Evolutionary conservation across 2,113 vertebrate species (phyloP), one percentile per base, ranked within the genome.

Genomic region (Pachypanchax playfairii): DNA sequence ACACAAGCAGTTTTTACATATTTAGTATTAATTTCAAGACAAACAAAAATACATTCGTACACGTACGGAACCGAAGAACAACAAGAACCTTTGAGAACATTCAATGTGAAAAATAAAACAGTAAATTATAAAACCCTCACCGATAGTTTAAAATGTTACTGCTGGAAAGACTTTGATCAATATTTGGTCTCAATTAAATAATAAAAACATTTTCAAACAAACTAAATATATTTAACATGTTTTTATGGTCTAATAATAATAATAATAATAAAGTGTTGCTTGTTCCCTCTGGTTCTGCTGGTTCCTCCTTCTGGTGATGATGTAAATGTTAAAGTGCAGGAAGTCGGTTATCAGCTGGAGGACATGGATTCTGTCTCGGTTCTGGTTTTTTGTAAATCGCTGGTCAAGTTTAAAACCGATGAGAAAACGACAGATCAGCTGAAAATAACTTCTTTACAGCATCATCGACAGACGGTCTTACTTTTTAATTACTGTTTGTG

Each of bases 1-100:
- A 73, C 39, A 29, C 18, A 48, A 29, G 9, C 11, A 59, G 29
- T 65, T n/a, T 5, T 51, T 67, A 53, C 53, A 60, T 64, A 50
- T 53, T 22, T 51, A 24, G 44, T 22, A 2, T 65, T 59, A 47
- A 33, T 29, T 18, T 70, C 20, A 25, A 67, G 47, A 28, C 54
- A 44, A 36, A 33, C 18, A 59, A 67, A 47, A 56, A 47, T 13
- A 60, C 28, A 38, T 42, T 58, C 8, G 47, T 25, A 12, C 39
- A 56, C 12, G 10, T 14, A 53, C 41, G 57, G 14, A 41, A 49
- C 8, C 36, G 15, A 44, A 22, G 4, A 21, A 3, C 7, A 22
- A 44, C 4, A 20, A 42, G 3, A 18, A 20, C 0, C 20, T 21
- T 12, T 24, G 2, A 44, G 42, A 6, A 44, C 17, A 44, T 11